Base-by-base conservation (phyloP, 2,888 invertebrate genomes). In the Lacanobia wlatinum region DNA sequence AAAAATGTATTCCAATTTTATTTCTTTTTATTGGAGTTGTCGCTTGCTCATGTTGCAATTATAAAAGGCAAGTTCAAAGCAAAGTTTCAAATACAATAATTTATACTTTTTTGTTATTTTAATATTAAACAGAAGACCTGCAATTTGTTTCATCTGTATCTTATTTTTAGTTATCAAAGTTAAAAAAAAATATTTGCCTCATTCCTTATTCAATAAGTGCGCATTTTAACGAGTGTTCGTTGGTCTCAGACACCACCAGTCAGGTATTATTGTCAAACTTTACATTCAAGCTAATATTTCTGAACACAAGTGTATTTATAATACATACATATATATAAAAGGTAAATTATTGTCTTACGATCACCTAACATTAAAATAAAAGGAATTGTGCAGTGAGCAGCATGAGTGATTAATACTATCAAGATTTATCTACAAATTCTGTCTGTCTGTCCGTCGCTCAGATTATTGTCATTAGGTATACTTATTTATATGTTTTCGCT, bases 161-260 rank as follows among this genome's bases (percentile, higher is more conserved):
- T 48, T 7, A 55, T 46, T 46, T 6, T 48, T 18, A 48, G 16
- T 8, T 48, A 1, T n/a, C 28, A 52, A 40, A 43, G 7, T 28
- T 43, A 62, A 4, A 14, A 50, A 62, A 21, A 28, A 21, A 18
- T 16, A 28, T 16, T 38, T 58, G 48, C 53, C 16, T 55, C 34
- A 18, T 23, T 61, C 16, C 62, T 71, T 76, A 72, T 69, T 16
- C 52, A 73, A 69, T 53, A 71, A 53, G 90, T 90, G 90, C 87
- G 73, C 23, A 28, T 59, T 70, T 80, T 84, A 90, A 90, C 90
- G 76, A 88, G 90, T 91, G 90, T 72, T 59, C 43, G 65, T 90
- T 90, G 90, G 89, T 91, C 88, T 88, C 80, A 76, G 74, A 76
- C 59, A 73, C 70, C 76, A 66, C 67, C 71, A 87, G 78, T 87